Percentiles rank a stretch among this genome's conserved stretches.
Conservation (phyloP, 2,888 invertebrate genomes). For the Scaptomyza cyrtandrae region DNA sequence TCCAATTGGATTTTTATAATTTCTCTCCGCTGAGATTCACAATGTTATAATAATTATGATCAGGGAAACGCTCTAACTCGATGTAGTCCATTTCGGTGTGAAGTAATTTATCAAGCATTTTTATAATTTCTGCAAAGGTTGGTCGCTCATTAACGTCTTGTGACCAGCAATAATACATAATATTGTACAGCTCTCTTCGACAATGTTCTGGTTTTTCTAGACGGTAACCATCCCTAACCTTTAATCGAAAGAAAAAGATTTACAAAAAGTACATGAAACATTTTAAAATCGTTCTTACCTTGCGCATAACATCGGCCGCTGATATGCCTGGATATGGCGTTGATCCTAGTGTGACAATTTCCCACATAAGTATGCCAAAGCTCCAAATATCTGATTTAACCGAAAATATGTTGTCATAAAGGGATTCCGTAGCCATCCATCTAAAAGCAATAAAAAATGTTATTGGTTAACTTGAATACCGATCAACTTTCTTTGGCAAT, state of each 20-base stretch:
- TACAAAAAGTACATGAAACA: neutral
- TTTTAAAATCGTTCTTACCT: slow-evolving; percentile 86
- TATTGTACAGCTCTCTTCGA: slow-evolving; percentile 95
- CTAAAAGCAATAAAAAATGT: slow-evolving; percentile 83
- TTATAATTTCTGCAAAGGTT: slow-evolving; percentile 92
- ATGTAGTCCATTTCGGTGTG: slow-evolving; percentile 97
- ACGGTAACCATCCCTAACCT: slow-evolving; percentile 95
- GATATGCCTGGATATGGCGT: slow-evolving; percentile 97
- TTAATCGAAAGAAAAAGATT: slow-evolving; percentile 7
- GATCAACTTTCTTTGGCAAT: no score
- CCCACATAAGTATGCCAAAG: slow-evolving; percentile 97
- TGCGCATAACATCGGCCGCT: slow-evolving; percentile 95
- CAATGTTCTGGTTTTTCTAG: slow-evolving; percentile 97
- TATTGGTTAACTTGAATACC: no score
- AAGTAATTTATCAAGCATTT: slow-evolving; percentile 92
- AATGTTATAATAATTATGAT: slow-evolving; percentile 96
- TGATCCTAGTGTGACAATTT: slow-evolving; percentile 96
- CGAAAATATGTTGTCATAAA: slow-evolving; percentile 97
- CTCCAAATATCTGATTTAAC: slow-evolving; percentile 98
- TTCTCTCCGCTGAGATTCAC: slow-evolving; percentile 94
- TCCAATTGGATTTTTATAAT: slow-evolving; percentile 82
- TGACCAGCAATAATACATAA: slow-evolving; percentile 98
- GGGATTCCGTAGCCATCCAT: slow-evolving; percentile 98
- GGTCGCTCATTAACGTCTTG: slow-evolving; percentile 93
- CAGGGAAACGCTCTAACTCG: slow-evolving; percentile 95